These are phyloP conservation scores for Sorex maritimensis DNA, from an alignment of 2,797 vertebrate genomes.

Conservation along the genomic window DNA sequence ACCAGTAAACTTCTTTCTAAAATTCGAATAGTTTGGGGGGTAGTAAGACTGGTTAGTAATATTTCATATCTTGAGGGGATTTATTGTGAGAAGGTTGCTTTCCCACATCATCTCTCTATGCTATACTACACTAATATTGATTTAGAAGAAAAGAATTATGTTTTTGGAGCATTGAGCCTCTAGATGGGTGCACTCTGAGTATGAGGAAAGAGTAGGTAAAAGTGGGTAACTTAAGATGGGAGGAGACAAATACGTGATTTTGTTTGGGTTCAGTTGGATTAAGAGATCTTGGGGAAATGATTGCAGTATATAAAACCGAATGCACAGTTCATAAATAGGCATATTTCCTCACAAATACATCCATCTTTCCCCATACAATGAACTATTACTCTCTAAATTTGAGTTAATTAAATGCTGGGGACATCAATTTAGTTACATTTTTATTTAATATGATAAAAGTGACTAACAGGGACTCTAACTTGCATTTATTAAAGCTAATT, in stretches of 20 bases:
- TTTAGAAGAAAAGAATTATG: background rate
- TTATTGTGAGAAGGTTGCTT: conserved; percentile 5
- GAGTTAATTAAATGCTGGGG: conserved; percentile 18
- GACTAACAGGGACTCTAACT: background rate
- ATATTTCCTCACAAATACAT: conserved; percentile 20
- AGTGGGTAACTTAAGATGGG: too few species aligned
- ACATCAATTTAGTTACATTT: background rate
- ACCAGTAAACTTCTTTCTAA: background rate
- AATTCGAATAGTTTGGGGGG: background rate
- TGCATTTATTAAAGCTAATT: conserved; percentile 13
- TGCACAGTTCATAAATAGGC: conserved; percentile 6
- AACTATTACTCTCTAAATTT: conserved; percentile 17
- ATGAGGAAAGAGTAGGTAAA: background rate
- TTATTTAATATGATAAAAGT: conserved; percentile 22
- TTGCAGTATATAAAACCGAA: background rate
- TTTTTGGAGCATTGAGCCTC: background rate
- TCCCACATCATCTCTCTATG: background rate
- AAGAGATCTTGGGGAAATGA: background rate
- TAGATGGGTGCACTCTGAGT: background rate
- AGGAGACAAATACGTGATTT: background rate
- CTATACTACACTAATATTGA: background rate
- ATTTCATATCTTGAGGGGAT: background rate
- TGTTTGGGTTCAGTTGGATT: background rate
- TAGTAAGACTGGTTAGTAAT: background rate
- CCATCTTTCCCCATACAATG: background rate